Percentiles rank a stretch among this genome's conserved stretches.
These are phyloP conservation scores for Salarias fasciatus DNA, from an alignment of 2,797 vertebrate genomes.

Conservation along the genomic window DNA sequence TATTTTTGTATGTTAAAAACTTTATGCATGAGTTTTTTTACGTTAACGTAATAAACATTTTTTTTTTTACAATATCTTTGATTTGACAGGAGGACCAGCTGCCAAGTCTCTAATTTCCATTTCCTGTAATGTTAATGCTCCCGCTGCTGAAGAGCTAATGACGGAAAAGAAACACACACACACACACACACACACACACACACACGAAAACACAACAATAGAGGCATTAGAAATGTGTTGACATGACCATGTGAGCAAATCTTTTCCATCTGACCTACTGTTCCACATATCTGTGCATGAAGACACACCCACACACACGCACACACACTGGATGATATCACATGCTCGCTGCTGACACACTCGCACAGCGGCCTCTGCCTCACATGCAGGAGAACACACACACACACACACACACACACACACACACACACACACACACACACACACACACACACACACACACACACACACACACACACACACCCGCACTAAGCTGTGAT, in stretches of 20 bases:
- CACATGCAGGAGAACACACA: slow-evolving; percentile 28
- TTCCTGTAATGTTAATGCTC: too few relatives aligned
- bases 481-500: slow-evolving; percentile 54
- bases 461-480: slow-evolving; percentile 7
- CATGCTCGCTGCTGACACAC: slow-evolving; percentile 11
- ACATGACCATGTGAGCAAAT: slow-evolving; percentile 34
- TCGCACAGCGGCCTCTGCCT: too few relatives aligned
- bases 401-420: too few relatives aligned
- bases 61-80: too few relatives aligned
- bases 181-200: slow-evolving; percentile 25
- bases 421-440: not conserved
- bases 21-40: too few relatives aligned
- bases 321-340: not conserved
- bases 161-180: slow-evolving; percentile 12
- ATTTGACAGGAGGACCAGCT: too few relatives aligned
- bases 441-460: not conserved
- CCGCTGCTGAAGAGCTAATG: too few relatives aligned
- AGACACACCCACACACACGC: not conserved
- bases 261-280: slow-evolving; percentile 37
- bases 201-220: slow-evolving; percentile 4
- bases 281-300: slow-evolving; percentile 5
- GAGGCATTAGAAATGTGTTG: slow-evolving; percentile 21
- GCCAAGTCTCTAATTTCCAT: too few relatives aligned
- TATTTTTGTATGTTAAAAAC: too few relatives aligned
- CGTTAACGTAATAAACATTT: too few relatives aligned